Conservation (phyloP, 2,888 invertebrate genomes). For the Lottia gigantea region DNA sequence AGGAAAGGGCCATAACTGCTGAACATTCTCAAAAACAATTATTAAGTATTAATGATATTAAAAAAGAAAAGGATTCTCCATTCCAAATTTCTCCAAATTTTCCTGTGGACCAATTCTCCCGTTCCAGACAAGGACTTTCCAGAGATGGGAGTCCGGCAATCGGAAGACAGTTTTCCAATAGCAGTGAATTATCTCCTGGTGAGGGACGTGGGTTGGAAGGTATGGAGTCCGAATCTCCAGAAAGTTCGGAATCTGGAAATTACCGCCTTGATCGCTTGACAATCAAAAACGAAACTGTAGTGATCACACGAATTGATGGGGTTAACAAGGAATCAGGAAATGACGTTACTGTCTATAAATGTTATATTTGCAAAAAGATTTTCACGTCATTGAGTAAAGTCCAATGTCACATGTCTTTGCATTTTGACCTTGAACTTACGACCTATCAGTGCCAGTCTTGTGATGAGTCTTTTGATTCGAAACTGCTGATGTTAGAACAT, state of each 20-base stretch:
- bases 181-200: slow-evolving; percentile 20
- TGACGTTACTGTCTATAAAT: slow-evolving; percentile 62
- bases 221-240: background rate
- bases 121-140: background rate
- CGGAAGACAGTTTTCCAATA: slow-evolving; percentile 18
- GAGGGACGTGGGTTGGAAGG: slow-evolving; percentile 15
- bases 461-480: slow-evolving; percentile 58
- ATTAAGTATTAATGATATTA: slow-evolving; percentile 1
- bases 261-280: background rate
- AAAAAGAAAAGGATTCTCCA: slow-evolving; percentile 1
- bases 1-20: slow-evolving; percentile 15
- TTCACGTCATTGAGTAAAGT: slow-evolving; percentile 57
- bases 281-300: slow-evolving; percentile 17
- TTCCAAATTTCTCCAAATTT: background rate
- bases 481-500: slow-evolving; percentile 58
- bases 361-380: slow-evolving; percentile 64
- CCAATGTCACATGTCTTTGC: slow-evolving; percentile 63
- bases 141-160: slow-evolving; percentile 17
- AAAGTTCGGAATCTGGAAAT: background rate
- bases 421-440: slow-evolving; percentile 56
- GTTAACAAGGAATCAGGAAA: slow-evolving; percentile 53
- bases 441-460: slow-evolving; percentile 60
- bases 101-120: background rate
- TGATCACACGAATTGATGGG: slow-evolving; percentile 63
- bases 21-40: background rate